Conservation (phyloP, 2,888 invertebrate genomes). For the Epistrophella euchroma region DNA sequence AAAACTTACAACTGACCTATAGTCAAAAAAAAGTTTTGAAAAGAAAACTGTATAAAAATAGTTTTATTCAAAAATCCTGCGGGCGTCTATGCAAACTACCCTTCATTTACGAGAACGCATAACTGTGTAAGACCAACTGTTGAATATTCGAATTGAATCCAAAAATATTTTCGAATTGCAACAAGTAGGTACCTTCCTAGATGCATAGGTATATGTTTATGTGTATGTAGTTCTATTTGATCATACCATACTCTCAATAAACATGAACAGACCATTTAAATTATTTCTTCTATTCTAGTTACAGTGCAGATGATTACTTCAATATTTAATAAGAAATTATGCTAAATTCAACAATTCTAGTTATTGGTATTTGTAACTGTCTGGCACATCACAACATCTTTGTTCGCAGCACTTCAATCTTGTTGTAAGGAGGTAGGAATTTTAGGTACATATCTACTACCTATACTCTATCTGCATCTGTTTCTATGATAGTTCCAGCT, state of each 20-base stretch:
- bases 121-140: not conserved
- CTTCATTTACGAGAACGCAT: not conserved
- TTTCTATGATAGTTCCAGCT: not conserved
- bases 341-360: slow-evolving; percentile 38
- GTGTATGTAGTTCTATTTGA: not conserved
- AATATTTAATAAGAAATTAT: slow-evolving; percentile 60
- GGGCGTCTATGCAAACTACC: too few relatives aligned
- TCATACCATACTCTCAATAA: not conserved
- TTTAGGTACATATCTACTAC: too few relatives aligned
- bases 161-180: not conserved
- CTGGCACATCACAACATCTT: not conserved
- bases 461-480: not conserved
- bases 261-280: too few relatives aligned
- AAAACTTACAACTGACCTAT: too few relatives aligned
- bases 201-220: not conserved
- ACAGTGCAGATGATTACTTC: not conserved
- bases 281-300: too few relatives aligned
- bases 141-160: not conserved
- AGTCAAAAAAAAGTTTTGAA: too few relatives aligned
- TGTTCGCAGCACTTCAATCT: not conserved
- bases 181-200: not conserved
- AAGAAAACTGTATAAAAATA: too few relatives aligned
- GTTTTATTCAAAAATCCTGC: too few relatives aligned
- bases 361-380: too few relatives aligned
- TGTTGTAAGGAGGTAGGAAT: too few relatives aligned